These are phyloP conservation scores for Lophotis ruficrista DNA, from an alignment of 2,113 vertebrate genomes.

Conservation along the genomic window DNA sequence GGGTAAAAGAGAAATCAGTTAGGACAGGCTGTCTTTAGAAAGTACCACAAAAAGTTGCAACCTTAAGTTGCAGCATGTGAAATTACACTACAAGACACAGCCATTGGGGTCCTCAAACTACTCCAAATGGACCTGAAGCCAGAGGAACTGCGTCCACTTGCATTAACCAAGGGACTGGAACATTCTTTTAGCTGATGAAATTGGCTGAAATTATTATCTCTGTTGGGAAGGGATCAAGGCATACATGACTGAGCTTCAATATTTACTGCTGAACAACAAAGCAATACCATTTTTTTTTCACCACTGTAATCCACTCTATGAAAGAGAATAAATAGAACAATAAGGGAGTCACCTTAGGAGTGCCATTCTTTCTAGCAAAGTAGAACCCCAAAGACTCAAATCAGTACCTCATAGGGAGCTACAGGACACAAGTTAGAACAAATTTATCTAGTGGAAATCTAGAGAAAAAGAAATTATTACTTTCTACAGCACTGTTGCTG, in stretches of 20 bases:
- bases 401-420: conserved; percentile 46
- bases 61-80: background rate
- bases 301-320: background rate
- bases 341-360: background rate
- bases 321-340: background rate
- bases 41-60: background rate
- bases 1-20: conserved; percentile 37
- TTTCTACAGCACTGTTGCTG: conserved; percentile 24
- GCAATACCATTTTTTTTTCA: background rate
- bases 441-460: conserved; percentile 49
- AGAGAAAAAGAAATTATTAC: conserved; percentile 1
- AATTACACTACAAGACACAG: background rate
- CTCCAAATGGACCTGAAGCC: background rate
- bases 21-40: background rate
- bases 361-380: conserved; percentile 24
- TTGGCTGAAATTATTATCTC: background rate
- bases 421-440: conserved; percentile 18
- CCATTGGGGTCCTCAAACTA: background rate
- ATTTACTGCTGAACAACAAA: background rate
- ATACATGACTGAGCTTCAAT: background rate
- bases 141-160: background rate
- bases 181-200: background rate
- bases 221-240: background rate
- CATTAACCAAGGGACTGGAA: background rate
- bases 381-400: conserved; percentile 9